A percentile compares a stretch with the other conserved stretches of the same genome.
Conservation (phyloP, 92 coral and sea anemone species). For the Zoanthus solanderi region DNA sequence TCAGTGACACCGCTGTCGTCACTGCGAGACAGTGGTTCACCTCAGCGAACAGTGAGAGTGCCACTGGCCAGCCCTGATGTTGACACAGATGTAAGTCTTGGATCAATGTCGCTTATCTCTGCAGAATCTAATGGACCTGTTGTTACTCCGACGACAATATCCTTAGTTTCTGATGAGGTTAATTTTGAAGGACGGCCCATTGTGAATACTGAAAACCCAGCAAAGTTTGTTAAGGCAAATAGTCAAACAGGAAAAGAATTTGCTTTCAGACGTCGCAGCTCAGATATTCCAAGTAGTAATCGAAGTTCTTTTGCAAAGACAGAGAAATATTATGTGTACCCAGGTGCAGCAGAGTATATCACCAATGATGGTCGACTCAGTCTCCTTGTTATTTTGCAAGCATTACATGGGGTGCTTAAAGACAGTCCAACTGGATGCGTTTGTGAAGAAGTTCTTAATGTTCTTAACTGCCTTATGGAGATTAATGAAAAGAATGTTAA, state of each 20-base stretch:
- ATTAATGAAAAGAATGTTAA: constrained; percentile 70
- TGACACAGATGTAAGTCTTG: constrained; percentile 38
- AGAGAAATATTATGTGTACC: constrained; percentile 83
- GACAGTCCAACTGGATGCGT: constrained; percentile 88
- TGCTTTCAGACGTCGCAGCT: constrained; percentile 58
- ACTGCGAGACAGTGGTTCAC: constrained; percentile 8
- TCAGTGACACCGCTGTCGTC: constrained; percentile 42
- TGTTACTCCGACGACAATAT: constrained; percentile 10
- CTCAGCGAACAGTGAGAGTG: constrained; percentile 27
- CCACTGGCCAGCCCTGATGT: constrained; percentile 46
- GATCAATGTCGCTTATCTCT: constrained; percentile 29
- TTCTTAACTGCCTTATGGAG: constrained; percentile 70
- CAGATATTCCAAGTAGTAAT: constrained; percentile 40
- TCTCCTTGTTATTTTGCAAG: constrained; percentile 83
- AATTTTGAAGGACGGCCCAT: constrained; percentile 11
- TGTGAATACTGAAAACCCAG: neutral
- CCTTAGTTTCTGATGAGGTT: constrained; percentile 24
- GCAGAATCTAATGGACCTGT: constrained; percentile 29
- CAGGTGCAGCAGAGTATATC: constrained; percentile 93
- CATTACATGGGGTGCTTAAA: constrained; percentile 77
- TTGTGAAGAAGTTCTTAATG: constrained; percentile 75
- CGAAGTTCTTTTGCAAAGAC: constrained; percentile 67
- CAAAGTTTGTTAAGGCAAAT: neutral
- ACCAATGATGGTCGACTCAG: constrained; percentile 91
- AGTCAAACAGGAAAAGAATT: constrained; percentile 15